A percentile compares a stretch with the other conserved stretches of the same genome.
Conservation (phyloP, 1,140 invertebrate species). For the Papilio helenus region DNA sequence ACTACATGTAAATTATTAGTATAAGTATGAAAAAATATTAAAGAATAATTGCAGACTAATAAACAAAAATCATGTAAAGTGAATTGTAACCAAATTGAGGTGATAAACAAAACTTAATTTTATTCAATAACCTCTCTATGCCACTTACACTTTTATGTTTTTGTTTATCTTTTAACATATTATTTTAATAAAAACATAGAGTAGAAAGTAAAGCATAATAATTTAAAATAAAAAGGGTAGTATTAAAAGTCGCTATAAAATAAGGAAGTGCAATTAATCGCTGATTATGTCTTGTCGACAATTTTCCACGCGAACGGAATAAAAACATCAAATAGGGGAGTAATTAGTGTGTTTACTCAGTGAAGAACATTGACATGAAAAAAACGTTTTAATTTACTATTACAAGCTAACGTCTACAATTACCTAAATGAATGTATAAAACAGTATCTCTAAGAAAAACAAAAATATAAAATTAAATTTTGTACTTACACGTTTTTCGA, state of each 20-base stretch:
- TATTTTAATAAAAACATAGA: no score
- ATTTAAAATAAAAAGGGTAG: background rate
- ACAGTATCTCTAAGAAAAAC: background rate
- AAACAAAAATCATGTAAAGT: background rate
- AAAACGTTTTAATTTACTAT: background rate
- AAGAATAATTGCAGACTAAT: no score
- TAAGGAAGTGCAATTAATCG: constrained; percentile 5
- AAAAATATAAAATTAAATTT: background rate
- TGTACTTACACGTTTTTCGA: no score
- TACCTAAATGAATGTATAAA: background rate
- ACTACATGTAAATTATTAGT: no score
- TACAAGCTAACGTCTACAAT: background rate
- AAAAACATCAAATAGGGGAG: background rate
- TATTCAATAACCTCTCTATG: background rate
- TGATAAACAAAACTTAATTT: background rate
- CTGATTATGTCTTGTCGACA: background rate
- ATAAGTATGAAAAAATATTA: no score
- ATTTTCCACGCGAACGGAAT: background rate
- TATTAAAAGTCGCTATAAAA: background rate
- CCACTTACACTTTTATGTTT: background rate
- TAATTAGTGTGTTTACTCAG: background rate
- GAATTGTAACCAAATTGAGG: background rate
- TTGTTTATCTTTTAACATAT: background rate
- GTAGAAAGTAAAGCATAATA: background rate
- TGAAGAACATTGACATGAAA: background rate